phyloP scores from a whole-genome alignment of 1,140 invertebrate genomes.

The Drosophila lini region DNA sequence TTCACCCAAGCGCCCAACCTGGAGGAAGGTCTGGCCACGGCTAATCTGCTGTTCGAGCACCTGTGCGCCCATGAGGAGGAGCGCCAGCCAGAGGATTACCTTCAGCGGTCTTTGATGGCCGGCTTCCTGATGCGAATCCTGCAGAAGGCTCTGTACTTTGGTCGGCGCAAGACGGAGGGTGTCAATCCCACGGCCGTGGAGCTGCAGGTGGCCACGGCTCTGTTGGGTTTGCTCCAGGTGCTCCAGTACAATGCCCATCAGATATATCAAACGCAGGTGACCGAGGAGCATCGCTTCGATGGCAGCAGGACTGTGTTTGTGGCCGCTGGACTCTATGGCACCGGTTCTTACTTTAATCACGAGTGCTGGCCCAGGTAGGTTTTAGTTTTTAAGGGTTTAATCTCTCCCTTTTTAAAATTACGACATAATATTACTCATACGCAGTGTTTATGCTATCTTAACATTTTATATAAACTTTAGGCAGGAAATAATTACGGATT shows the following conservation, averaged over 20 bases:
- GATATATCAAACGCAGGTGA: constrained; percentile 90
- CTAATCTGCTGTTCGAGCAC: constrained; percentile 84
- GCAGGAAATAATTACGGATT: neutral
- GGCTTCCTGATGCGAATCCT: constrained; percentile 91
- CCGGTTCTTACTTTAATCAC: constrained; percentile 94
- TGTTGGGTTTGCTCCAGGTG: constrained; percentile 91
- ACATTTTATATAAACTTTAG: neutral
- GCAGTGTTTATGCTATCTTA: neutral
- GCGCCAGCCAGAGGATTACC: constrained; percentile 89
- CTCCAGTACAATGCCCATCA: constrained; percentile 96
- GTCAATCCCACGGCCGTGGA: constrained; percentile 85
- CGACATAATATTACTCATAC: neutral
- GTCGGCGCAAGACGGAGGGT: constrained; percentile 77
- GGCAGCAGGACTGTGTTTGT: constrained; percentile 87
- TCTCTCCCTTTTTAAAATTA: neutral
- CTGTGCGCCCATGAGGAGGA: constrained; percentile 89
- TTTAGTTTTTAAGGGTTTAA: neutral
- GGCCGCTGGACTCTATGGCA: constrained; percentile 92
- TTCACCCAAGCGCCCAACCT: constrained; percentile 86
- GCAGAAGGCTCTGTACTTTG: constrained; percentile 88
- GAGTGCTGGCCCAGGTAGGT: constrained; percentile 90
- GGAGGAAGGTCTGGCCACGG: constrained; percentile 82
- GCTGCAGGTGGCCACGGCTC: constrained; percentile 86
- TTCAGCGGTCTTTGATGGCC: constrained; percentile 91
- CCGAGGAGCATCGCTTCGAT: constrained; percentile 85